These are phyloP conservation scores for Trididemnum miniatum DNA, from an alignment of 23 tunicate species.

Conservation along the genomic window DNA sequence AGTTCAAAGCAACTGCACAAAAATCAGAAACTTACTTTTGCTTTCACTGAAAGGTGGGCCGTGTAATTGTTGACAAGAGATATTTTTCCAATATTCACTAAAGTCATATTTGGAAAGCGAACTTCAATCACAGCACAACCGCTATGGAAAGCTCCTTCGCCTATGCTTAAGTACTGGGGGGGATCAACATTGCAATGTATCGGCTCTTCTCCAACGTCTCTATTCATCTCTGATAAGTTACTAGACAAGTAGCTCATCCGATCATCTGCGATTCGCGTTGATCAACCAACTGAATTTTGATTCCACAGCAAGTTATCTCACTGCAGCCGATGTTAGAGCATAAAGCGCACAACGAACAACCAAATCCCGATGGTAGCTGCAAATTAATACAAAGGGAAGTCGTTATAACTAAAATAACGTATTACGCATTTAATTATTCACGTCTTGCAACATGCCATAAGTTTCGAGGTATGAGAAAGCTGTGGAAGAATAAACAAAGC, in stretches of 20 bases:
- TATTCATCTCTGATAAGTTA: too few species aligned
- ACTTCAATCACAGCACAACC: slow-evolving; percentile 84
- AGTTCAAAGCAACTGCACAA: too few species aligned
- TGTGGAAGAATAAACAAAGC: too few species aligned
- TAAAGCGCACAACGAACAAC: not conserved
- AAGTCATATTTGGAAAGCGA: slow-evolving; percentile 59
- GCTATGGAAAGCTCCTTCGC: slow-evolving; percentile 45
- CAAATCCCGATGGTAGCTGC: not conserved
- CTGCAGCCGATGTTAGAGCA: slow-evolving; percentile 49
- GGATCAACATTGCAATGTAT: slow-evolving; percentile 49
- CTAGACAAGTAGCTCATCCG: too few species aligned
- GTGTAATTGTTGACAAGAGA: slow-evolving; percentile 77
- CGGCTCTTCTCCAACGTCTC: slow-evolving; percentile 40
- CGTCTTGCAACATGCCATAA: too few species aligned
- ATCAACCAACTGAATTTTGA: slow-evolving; percentile 1
- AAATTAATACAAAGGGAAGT: too few species aligned
- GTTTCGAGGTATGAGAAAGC: too few species aligned
- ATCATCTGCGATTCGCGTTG: not conserved
- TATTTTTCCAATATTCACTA: slow-evolving; percentile 48
- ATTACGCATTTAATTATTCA: too few species aligned
- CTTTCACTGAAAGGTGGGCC: slow-evolving; percentile 46
- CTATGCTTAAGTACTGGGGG: slow-evolving; percentile 53
- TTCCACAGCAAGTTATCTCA: slow-evolving; percentile 48
- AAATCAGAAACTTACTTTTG: slow-evolving; percentile 69
- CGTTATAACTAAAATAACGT: too few species aligned